Conservation (phyloP, 2,888 invertebrate species). For the Urechis unicinctus region DNA sequence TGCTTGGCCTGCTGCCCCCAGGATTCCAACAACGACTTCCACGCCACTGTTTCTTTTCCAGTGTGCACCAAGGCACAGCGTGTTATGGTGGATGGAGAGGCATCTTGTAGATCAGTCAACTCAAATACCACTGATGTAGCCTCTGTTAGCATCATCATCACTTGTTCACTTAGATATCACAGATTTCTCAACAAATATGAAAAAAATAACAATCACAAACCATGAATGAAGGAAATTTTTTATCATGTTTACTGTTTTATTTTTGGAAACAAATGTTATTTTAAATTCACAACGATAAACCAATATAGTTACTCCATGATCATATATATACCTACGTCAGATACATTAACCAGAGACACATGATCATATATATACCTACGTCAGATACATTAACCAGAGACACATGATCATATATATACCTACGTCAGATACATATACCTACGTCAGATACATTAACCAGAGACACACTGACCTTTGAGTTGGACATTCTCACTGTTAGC, state of each 20-base stretch:
- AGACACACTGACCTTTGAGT: constrained; percentile 23
- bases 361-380: neutral
- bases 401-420: neutral
- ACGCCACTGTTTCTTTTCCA: constrained; percentile 28
- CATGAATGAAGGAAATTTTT: too few species aligned
- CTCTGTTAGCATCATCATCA: too few species aligned
- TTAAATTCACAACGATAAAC: too few species aligned
- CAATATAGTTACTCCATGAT: too few species aligned
- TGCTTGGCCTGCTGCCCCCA: constrained; percentile 41
- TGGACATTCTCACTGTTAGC: constrained; percentile 35
- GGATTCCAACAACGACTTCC: constrained; percentile 37
- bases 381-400: too few species aligned
- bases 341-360: too few species aligned
- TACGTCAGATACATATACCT: neutral
- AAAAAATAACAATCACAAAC: too few species aligned
- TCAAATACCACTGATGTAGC: constrained; percentile 42
- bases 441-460: neutral
- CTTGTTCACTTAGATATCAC: too few species aligned
- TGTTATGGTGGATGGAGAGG: constrained; percentile 39
- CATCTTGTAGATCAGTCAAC: constrained; percentile 17
- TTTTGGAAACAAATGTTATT: too few species aligned
- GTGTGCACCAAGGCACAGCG: constrained; percentile 39
- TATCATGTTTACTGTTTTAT: too few species aligned
- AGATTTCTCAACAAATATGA: too few species aligned
- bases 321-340: neutral